Base-by-base conservation (phyloP, 2,797 vertebrate species). In the Notolepis coatsorum region DNA sequence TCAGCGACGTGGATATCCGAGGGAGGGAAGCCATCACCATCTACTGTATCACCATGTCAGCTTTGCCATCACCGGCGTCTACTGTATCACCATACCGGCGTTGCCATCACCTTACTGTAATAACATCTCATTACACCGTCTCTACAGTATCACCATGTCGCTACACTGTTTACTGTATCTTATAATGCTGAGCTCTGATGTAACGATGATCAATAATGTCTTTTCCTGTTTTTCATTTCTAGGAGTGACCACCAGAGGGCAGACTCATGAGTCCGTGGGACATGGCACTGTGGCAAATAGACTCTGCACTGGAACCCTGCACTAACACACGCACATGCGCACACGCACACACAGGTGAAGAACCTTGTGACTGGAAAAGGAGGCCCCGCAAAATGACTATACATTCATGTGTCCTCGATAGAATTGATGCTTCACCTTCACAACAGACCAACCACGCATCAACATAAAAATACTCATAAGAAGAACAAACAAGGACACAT, bases 161-260 rank as follows among this genome's bases (percentile, higher is more conserved):
- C 31, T 35, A 12, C 10, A 35, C 13, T 35, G 31, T 35, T 12
- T 3, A 35, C 8, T 35, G 31, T 12, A 35, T 35, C 13, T 35
- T 8, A 42, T 42, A 42, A 42, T 18, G 33, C 8, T 41, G 37
- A 27, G 17, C 21, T 30, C 39, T 46, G 24, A 30, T 15, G 23
- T 58, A 31, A 38, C 25, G 31, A 41, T n/a, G n/a, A n/a, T n/a
- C n/a, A n/a, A n/a, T n/a, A n/a, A n/a, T n/a, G 47, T 9, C 73
- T 47, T 20, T 41, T 43, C 12, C 52, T 56, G 31, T 67, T 27
- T 47, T 21, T 53, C 56, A 42, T 28, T 5, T 51, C 23, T 25
- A 91, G 87, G 85, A 91, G 35, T 88, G 73, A 90, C 41, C 38
- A 90, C 41, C 38, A 57, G 42, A 56, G 66, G 69, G 51, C 5